These are phyloP conservation scores for Oopsacas minuta DNA, from an alignment of 37 sponge, comb jelly and placozoan genomes.

Conservation along the genomic window DNA sequence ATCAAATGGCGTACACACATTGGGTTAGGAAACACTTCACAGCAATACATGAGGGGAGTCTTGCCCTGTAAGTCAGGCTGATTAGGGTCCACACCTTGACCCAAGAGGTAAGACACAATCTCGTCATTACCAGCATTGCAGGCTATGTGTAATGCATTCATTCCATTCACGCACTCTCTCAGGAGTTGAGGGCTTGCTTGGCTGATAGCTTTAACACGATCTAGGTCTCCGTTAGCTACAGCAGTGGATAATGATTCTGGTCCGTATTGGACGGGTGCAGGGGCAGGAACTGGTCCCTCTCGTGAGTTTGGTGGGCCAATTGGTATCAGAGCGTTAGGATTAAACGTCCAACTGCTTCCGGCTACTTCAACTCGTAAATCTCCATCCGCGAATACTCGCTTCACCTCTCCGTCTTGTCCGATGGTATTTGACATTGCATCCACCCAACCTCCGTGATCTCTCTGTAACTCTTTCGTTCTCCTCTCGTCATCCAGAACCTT, in stretches of 20 bases:
- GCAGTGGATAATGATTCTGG: not conserved
- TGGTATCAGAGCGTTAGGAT: not conserved
- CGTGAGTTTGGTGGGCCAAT: not conserved
- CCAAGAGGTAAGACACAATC: not conserved
- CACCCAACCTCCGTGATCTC: not conserved
- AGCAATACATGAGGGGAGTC: slow-evolving; percentile 3
- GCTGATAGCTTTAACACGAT: not conserved
- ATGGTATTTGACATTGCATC: not conserved
- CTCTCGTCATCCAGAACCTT: not conserved
- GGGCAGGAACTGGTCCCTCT: not conserved
- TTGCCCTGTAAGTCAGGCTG: not conserved
- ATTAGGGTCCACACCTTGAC: not conserved
- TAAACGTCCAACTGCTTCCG: slow-evolving; percentile 15
- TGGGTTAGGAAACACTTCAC: slow-evolving; percentile 5
- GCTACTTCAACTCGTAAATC: not conserved
- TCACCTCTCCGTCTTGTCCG: not conserved
- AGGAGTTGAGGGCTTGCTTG: not conserved
- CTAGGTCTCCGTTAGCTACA: not conserved
- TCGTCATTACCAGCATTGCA: not conserved
- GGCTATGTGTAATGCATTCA: not conserved
- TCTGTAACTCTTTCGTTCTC: not conserved
- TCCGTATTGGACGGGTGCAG: not conserved
- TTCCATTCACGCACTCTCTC: not conserved
- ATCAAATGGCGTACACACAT: not conserved
- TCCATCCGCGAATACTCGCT: slow-evolving; percentile 6